Percentiles rank a stretch among this genome's conserved stretches.
Evolutionary conservation across 2,113 vertebrate species (phyloP).

Genomic region (Chelonoidis abingdonii): DNA sequence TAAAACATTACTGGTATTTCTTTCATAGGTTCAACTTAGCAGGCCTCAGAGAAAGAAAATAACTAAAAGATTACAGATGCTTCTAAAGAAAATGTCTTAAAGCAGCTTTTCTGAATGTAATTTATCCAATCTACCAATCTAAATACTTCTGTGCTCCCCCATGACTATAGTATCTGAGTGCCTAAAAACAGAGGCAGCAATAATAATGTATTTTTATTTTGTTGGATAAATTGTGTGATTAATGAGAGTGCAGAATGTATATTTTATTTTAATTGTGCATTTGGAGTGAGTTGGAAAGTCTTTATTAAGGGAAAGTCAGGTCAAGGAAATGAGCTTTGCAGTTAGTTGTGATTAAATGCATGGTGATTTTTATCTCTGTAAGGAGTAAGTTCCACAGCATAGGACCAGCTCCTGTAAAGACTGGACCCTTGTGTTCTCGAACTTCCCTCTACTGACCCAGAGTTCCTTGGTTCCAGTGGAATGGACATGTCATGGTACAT

Average conservation of each 20-base stretch:
- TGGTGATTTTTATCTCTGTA: rapidly evolving
- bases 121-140: neutral
- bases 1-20: constrained; percentile 56
- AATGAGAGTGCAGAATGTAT: neutral
- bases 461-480: neutral
- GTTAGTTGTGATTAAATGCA: neutral
- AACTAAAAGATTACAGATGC: constrained; percentile 32
- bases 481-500: neutral
- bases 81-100: constrained; percentile 10
- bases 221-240: neutral
- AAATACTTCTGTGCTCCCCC: neutral
- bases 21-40: constrained; percentile 42
- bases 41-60: constrained; percentile 57
- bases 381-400: neutral
- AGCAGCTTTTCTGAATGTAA: constrained; percentile 9
- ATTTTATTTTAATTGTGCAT: rapidly evolving
- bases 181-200: neutral
- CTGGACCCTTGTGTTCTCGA: neutral
- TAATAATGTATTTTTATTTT: neutral
- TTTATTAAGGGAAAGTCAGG: neutral
- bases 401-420: neutral
- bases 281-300: neutral
- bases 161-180: neutral
- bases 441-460: neutral
- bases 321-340: neutral